Base-by-base conservation (phyloP, 2,113 vertebrate species). In the Tauraco erythrolophus region DNA sequence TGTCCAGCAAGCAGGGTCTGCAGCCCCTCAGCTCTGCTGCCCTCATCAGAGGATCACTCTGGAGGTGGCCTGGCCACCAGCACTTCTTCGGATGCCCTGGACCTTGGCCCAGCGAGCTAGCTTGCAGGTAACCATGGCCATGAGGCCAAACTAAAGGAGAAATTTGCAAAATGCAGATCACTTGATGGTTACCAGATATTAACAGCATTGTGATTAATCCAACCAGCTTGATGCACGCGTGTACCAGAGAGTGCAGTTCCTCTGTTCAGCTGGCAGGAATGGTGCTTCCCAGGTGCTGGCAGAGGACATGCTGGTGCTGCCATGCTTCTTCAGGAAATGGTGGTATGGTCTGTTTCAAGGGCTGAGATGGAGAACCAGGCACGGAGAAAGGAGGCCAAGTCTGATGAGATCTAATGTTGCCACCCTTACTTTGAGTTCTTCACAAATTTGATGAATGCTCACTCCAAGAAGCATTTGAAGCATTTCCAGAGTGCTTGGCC, bases 71-170 rank as follows among this genome's bases (percentile, higher is more conserved):
- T 39, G 75, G 27, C 56, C 31, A 51, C 45, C 15, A 19, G 14
- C n/a, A 39, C 33, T 62, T 45, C 39, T 33, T 62, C 2, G 1
- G 17, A 46, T 1, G 4, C 11, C 14, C 33, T 0, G 0, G 28
- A 37, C 27, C 48, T 71, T n/a, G 46, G 25, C 15, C 23, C 39
- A 56, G 46, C 0, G 4, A 35, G 30, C 28, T 69, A 41, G 24
- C 30, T 30, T 41, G 17, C 56, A 69, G 39, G 14, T 43, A 70
- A 33, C 43, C 25, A 50, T 0, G 1, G 24, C 64, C 70, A 25
- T 31, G 25, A 70, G 37, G n/a, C 25, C 16, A 31, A 35, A 48
- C 28, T 77, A 22, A 48, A 35, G 62, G n/a, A 69, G 35, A 71
- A 48, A 27, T 27, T 41, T 37, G n/a, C 65, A 56, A 50, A 84